Conservation (phyloP, 2,888 invertebrate genomes). For the Dolichopus griseipennis region DNA sequence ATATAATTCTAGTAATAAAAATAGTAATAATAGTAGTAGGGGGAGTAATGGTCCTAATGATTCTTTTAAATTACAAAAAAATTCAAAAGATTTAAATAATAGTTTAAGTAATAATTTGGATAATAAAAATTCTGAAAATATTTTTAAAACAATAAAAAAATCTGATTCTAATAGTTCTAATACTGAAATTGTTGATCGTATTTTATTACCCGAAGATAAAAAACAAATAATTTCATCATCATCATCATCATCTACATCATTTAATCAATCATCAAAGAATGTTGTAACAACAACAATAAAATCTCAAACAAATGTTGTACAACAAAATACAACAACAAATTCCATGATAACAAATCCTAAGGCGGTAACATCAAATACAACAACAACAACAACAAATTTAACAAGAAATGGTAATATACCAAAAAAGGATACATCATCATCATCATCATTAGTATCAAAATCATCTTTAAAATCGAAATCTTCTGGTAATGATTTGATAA, state of each 20-base stretch:
- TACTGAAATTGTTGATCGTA: background rate
- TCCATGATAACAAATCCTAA: background rate
- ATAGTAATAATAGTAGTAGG: background rate
- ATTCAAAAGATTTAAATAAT: background rate
- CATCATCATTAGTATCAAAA: background rate
- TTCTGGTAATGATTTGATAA: background rate
- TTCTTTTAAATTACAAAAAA: background rate
- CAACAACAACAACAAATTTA: conserved; percentile 13
- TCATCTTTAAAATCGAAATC: background rate
- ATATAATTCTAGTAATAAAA: background rate
- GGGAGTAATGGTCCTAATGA: background rate
- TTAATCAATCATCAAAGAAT: background rate
- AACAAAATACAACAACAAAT: background rate
- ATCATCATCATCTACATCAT: background rate
- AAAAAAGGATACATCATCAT: background rate
- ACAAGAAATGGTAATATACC: background rate
- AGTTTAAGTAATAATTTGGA: background rate
- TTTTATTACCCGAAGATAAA: background rate
- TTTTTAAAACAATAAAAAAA: background rate
- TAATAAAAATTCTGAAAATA: background rate
- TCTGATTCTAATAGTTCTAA: background rate
- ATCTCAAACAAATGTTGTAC: background rate
- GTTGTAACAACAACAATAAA: background rate
- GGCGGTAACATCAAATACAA: background rate
- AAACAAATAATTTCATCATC: background rate